These are phyloP conservation scores for Paramisgurnus dabryanus DNA, from an alignment of 2,113 vertebrate species.

Conservation along the genomic window DNA sequence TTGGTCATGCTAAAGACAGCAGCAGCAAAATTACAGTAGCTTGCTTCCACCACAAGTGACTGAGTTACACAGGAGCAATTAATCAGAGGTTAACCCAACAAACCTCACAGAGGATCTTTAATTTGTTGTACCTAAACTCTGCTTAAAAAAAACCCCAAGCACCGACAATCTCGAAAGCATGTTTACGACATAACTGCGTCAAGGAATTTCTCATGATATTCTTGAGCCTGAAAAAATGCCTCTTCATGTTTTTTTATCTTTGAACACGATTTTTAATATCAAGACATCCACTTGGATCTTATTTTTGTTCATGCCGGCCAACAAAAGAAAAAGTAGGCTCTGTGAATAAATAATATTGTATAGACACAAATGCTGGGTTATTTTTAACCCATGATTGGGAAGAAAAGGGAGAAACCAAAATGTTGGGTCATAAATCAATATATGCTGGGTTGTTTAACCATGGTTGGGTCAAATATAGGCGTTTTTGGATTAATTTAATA, in stretches of 20 bases:
- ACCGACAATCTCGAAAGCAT: constrained; percentile 49
- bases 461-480: too few relatives aligned
- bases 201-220: constrained; percentile 46
- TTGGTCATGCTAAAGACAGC: constrained; percentile 69
- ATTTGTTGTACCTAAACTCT: constrained; percentile 64
- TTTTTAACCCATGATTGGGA: too few relatives aligned
- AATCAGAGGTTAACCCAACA: constrained; percentile 76
- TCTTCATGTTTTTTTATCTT: neutral
- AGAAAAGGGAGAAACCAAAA: too few relatives aligned
- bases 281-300: neutral
- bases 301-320: neutral
- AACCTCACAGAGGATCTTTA: constrained; percentile 69
- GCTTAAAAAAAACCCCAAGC: constrained; percentile 53
- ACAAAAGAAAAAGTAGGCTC: too few relatives aligned
- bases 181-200: constrained; percentile 45
- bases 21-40: constrained; percentile 77
- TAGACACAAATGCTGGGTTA: too few relatives aligned
- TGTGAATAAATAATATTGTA: too few relatives aligned
- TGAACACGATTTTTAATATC: constrained; percentile 26
- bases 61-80: constrained; percentile 69
- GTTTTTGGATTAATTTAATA: too few relatives aligned
- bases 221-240: constrained; percentile 20
- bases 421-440: too few relatives aligned
- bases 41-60: constrained; percentile 69
- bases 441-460: too few relatives aligned